Evolutionary conservation across 2,888 invertebrate genomes (phyloP), one percentile per base, ranked within the genome.

Genomic region (Atrina japonica): DNA sequence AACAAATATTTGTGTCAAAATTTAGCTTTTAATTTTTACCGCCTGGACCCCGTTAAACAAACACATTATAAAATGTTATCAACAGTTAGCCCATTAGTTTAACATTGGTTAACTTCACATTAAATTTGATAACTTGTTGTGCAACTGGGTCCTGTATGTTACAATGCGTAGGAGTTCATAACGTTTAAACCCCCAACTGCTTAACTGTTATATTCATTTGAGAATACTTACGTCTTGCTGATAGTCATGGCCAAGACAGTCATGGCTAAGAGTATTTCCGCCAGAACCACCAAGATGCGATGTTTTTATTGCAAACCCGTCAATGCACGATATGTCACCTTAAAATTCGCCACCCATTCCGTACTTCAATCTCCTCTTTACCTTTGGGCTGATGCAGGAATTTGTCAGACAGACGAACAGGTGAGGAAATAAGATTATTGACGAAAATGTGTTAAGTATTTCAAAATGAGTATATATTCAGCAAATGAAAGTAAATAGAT

Each of bases 371-470:
- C 47, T 47, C 16, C 47, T 47, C 16, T 47, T 47, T 21, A 47
- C 47, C 16, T 47, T 47, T 47, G 47, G 21, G 16, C 47, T 47
- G n/a, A 47, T 47, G 47, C 47, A 47, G 21, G 47, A 47, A 47
- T 47, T 47, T 47, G 16, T 47, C 21, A 47, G 47, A 47, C n/a
- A 47, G 47, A 47, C 47, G 16, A 47, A 47, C 47, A 47, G 47
- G 47, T 47, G 21, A 47, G 47, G 47, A 47, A 47, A 47, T 16
- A 47, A 47, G 16, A 47, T 18, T 47, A 18, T 47, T 18, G 5
- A 21, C n/a, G 21, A 9, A 21, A 47, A 47, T 9, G 5, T 47
- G 5, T 5, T 3, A 9, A 18, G n/a, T 16, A 47, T 47, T 47
- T 21, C n/a, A n/a, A n/a, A n/a, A n/a, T n/a, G n/a, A n/a, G n/a